phyloP scores from a whole-genome alignment of 2,888 invertebrate genomes.

The Caenorhabditis japonica region DNA sequence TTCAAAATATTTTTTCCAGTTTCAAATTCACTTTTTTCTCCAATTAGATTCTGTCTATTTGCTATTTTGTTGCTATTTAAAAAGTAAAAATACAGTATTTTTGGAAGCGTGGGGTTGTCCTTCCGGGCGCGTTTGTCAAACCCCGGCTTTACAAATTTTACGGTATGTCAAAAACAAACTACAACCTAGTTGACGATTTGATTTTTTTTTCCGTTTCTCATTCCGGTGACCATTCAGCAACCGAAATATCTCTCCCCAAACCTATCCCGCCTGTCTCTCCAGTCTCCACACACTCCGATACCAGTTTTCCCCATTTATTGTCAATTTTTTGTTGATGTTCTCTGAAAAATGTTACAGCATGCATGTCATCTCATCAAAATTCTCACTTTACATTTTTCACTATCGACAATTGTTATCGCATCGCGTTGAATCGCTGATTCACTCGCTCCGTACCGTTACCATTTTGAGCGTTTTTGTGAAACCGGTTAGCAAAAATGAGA shows the following conservation, averaged over 20 bases:
- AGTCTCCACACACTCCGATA: background rate
- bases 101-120: too few species aligned
- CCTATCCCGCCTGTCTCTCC: conserved; percentile 8
- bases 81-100: too few species aligned
- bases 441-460: conserved; percentile 12
- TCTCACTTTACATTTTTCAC: too few species aligned
- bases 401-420: conserved; percentile 28
- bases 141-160: too few species aligned
- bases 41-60: too few species aligned
- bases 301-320: conserved; percentile 2
- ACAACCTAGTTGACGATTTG: too few species aligned
- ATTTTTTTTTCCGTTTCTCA: too few species aligned
- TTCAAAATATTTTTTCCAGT: too few species aligned
- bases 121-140: too few species aligned
- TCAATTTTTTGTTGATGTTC: conserved; percentile 14
- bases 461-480: conserved; percentile 27
- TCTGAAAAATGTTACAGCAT: conserved; percentile 22
- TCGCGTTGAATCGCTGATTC: conserved; percentile 44
- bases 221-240: conserved; percentile 2
- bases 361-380: conserved; percentile 31
- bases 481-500: conserved; percentile 35
- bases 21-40: too few species aligned
- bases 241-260: conserved; percentile 18
- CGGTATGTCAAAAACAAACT: too few species aligned
- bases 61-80: too few species aligned